Percentiles rank a stretch among this genome's conserved stretches.
phyloP scores from a whole-genome alignment of 2,797 vertebrate species.

The Kryptopterus vitreolus region DNA sequence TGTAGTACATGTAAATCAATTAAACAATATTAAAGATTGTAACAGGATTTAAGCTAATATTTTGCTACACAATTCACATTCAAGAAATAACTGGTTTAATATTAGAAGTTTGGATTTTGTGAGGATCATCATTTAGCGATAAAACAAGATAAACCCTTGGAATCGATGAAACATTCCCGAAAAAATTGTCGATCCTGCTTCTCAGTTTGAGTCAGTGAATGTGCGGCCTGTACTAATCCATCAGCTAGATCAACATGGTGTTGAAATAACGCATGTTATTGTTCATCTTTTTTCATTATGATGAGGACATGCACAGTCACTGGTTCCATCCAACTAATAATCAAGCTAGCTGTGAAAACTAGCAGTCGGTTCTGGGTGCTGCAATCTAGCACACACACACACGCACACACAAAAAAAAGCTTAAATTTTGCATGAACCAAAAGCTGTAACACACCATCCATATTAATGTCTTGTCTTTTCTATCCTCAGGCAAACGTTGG shows the following conservation, averaged over 20 bases:
- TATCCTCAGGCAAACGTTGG: slow-evolving; percentile 2
- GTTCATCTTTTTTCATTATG: background rate
- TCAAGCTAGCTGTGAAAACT: slow-evolving; percentile 11
- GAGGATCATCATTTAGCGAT: background rate
- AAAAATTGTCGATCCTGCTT: too few relatives aligned
- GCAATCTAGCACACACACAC: background rate
- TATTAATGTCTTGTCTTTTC: slow-evolving; percentile 26
- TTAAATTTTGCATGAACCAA: slow-evolving; percentile 7
- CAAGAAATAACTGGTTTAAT: background rate
- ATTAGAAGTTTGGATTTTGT: background rate
- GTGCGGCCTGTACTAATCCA: background rate
- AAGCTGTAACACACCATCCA: slow-evolving; percentile 11
- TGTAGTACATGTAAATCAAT: background rate
- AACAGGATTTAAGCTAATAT: background rate
- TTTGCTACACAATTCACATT: background rate
- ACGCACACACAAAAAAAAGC: too few relatives aligned
- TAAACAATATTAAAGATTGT: background rate
- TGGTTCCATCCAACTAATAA: slow-evolving; percentile 9
- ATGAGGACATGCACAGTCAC: background rate
- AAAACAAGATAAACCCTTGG: background rate
- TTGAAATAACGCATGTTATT: background rate
- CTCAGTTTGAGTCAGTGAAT: slow-evolving; percentile 19
- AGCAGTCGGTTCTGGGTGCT: background rate
- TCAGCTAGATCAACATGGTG: slow-evolving; percentile 12
- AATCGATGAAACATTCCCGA: background rate